A percentile compares a stretch with the other conserved stretches of the same genome.
phyloP scores from a whole-genome alignment of 1,140 invertebrate species.

The Saccostrea cuccullata region DNA sequence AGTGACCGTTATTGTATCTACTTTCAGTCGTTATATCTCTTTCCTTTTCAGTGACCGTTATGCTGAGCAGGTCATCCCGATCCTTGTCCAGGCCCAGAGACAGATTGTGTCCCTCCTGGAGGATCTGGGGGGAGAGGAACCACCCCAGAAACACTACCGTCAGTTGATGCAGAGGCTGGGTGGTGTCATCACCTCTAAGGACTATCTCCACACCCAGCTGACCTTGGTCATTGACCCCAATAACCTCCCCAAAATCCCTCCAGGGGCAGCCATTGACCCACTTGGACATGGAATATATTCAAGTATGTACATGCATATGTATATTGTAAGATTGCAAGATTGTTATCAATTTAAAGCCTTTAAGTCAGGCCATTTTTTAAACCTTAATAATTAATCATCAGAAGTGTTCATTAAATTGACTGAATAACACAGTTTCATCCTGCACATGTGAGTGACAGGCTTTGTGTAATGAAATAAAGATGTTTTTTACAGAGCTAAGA shows the following conservation, averaged over 20 bases:
- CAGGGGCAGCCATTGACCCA: conserved; percentile 74
- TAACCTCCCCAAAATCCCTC: conserved; percentile 58
- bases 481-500: too few relatives aligned
- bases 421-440: too few relatives aligned
- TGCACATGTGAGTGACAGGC: too few relatives aligned
- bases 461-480: too few relatives aligned
- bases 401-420: too few relatives aligned
- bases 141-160: conserved; percentile 73
- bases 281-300: conserved; percentile 71
- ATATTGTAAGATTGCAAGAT: too few relatives aligned
- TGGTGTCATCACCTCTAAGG: conserved; percentile 68
- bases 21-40: too few relatives aligned
- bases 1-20: background rate
- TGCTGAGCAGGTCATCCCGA: conserved; percentile 75
- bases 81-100: conserved; percentile 76
- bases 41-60: conserved; percentile 73
- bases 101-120: conserved; percentile 68
- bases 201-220: conserved; percentile 72
- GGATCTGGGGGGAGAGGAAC: conserved; percentile 61
- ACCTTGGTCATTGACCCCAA: conserved; percentile 63
- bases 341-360: too few relatives aligned
- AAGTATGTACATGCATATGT: conserved; percentile 56
- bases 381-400: too few relatives aligned
- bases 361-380: too few relatives aligned
- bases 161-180: conserved; percentile 65